Base-by-base conservation (phyloP, 1,140 invertebrate genomes). In the Drosophila willistoni region DNA sequence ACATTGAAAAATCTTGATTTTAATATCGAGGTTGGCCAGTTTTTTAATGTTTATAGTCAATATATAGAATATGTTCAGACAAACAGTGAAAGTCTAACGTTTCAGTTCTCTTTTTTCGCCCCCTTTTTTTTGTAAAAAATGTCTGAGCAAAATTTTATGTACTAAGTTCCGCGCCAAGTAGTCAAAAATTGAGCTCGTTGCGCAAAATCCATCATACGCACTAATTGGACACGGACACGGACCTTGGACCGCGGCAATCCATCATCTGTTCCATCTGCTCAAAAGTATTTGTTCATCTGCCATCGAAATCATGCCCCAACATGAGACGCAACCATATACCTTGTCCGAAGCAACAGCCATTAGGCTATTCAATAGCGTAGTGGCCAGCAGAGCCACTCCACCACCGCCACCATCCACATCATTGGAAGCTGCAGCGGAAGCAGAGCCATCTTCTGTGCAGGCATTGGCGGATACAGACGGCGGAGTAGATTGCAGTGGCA, bases 81-180 rank as follows among this genome's bases (percentile, higher is more conserved):
- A 59, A 59, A 47, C 65, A 80, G 77, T 84, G 64, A 65, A 77
- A 77, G 81, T 84, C 67, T 60, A 74, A 61, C 65, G 65, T 81
- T 75, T 64, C 64, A 77, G 65, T 9, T 9, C 81, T 74, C 68
- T 85, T 42, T 85, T 9, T 25, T 2, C 22, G 3, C 22, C 22
- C 22, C 22, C 22, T 0, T 25, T 85, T 81, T 69, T 85, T 42
- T 86, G 77, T 86, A 78, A 51, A 81, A 77, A 77, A 85, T 85
- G 81, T 85, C 44, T 59, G 62, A 72, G 62, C 59, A 78, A 86
- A 86, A 85, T 78, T 81, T 61, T 62, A 65, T 84, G 81, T 84
- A 76, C 59, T 69, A 66, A 76, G 34, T 77, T 85, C 3, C 25
- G 25, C 47, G 81, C 85, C 25, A 66, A 39, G 10, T 39, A 33